Percentiles rank a stretch among this genome's conserved stretches.
Conservation (phyloP, 1,140 invertebrate species). For the Orchesella cincta region DNA sequence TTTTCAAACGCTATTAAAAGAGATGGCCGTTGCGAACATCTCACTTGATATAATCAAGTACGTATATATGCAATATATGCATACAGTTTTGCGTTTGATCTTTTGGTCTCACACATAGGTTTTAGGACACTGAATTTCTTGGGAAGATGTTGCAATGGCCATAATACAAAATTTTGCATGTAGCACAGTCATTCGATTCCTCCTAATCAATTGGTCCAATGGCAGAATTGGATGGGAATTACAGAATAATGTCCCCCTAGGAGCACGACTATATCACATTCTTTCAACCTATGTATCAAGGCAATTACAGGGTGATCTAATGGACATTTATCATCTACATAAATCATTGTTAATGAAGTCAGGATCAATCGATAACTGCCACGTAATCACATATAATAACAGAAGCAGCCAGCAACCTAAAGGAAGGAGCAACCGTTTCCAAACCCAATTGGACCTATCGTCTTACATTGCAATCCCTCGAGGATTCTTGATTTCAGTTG, state of each 20-base stretch:
- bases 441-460: too few species aligned
- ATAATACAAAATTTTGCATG: neutral
- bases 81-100: too few species aligned
- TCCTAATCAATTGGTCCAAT: neutral
- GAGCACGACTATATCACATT: neutral
- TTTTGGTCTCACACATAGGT: too few species aligned
- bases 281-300: neutral
- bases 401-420: too few species aligned
- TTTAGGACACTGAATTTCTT: neutral
- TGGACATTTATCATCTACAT: conserved; percentile 22
- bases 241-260: neutral
- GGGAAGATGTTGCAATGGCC: neutral
- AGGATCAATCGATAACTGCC: conserved; percentile 20
- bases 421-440: too few species aligned
- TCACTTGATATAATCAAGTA: too few species aligned
- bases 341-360: conserved; percentile 29
- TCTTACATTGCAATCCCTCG: conserved; percentile 6
- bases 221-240: neutral
- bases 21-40: too few species aligned
- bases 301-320: neutral
- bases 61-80: too few species aligned
- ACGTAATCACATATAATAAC: conserved; percentile 20
- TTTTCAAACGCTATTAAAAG: too few species aligned
- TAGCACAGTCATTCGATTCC: neutral
- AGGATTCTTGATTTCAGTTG: conserved; percentile 11